phyloP scores from a whole-genome alignment of 2,113 vertebrate genomes.

The Paramisgurnus dabryanus region DNA sequence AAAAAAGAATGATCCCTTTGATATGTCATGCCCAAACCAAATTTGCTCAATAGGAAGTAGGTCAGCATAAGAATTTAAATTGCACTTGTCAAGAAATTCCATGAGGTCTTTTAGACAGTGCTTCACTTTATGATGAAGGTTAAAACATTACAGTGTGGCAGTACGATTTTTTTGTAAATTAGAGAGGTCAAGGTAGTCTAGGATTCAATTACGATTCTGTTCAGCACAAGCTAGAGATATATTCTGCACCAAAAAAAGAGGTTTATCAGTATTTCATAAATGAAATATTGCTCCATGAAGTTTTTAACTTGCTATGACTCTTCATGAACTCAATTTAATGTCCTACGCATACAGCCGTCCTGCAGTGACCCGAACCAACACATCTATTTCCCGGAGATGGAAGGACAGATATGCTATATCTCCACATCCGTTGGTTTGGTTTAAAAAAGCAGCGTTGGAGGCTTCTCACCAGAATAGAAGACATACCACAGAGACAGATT shows the following conservation, averaged over 20 bases:
- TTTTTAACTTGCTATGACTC: neutral
- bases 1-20: no score
- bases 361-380: constrained; percentile 1
- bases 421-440: constrained; percentile 11
- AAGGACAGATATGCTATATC: constrained; percentile 18
- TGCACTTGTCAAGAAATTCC: no score
- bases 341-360: neutral
- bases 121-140: no score
- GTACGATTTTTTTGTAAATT: neutral
- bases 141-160: no score
- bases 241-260: no score
- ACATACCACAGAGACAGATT: constrained; percentile 7
- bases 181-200: neutral
- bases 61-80: no score
- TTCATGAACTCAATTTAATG: neutral
- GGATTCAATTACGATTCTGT: neutral
- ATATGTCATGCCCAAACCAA: no score
- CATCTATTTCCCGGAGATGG: neutral
- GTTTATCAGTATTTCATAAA: neutral
- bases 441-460: neutral
- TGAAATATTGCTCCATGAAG: neutral
- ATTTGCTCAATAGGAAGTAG: no score
- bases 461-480: neutral
- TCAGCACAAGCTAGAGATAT: neutral
- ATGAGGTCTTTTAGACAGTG: no score